Base-by-base conservation (phyloP, 2,797 vertebrate species). In the Chaunax sp. region DNA sequence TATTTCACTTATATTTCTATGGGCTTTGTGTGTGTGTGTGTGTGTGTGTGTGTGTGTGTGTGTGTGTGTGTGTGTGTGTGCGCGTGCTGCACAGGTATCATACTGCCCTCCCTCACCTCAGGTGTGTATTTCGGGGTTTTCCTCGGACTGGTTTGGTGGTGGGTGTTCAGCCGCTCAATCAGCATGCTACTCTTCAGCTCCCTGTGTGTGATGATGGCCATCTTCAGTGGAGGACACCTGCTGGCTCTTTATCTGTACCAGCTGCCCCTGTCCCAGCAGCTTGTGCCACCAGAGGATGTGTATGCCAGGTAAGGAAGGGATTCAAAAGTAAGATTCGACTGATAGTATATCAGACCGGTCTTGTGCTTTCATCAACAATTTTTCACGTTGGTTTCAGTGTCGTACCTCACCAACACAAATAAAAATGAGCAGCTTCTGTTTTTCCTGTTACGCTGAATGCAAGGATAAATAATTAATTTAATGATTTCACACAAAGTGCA, bases 221-320 rank as follows among this genome's bases (percentile, higher is more conserved):
- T 95, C 72, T 95, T 95, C 81, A 94, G 94, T 1, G 92, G 87
- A 1, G 92, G 94, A 57, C 95, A 95, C 73, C 80, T 96, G 38
- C 62, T 92, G 38, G 75, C 79, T n/a, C 85, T 96, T 37, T 95
- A 96, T 69, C 77, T 95, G 13, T 96, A 95, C 80, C 95, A 96
- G 85, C 79, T 95, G 22, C 95, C 94, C 0, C 74, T 94, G 60
- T 78, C 92, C 35, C 94, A 95, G 81, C 59, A 89, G 33, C 41
- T 93, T 0, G 72, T 96, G 20, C 90, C 94, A 12, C 93, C 94
- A n/a, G 82, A 93, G 0, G 89, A 95, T 35, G 23, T 94, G 70
- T 94, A 87, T 2, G 86, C 92, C 72, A 95, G 95, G 95, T 95
- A 72, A 9, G 41, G 23, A 26, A 26, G 15, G 18, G 0, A 25